Evolutionary conservation across 2,888 invertebrate genomes (phyloP).

Genomic region (Sylvicola fuscatus): DNA sequence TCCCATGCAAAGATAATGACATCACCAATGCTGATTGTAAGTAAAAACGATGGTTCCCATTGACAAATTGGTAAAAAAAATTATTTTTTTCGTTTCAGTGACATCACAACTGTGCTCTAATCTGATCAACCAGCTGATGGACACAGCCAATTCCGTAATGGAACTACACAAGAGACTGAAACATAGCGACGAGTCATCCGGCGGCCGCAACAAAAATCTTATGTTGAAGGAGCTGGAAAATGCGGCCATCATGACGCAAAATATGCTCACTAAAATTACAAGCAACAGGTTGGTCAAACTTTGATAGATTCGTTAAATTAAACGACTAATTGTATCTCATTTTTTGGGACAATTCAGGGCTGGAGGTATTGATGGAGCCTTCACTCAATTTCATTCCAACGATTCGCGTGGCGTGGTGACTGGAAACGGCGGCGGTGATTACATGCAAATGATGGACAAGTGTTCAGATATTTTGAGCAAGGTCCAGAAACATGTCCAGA

Average conservation of each 20-base stretch:
- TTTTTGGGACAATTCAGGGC: not conserved
- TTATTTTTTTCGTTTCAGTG: constrained; percentile 23
- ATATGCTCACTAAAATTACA: constrained; percentile 25
- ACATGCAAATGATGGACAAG: constrained; percentile 35
- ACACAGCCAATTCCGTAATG: constrained; percentile 24
- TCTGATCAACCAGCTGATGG: constrained; percentile 31
- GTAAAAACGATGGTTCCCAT: constrained; percentile 11
- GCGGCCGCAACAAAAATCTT: constrained; percentile 14
- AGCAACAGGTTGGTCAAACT: constrained; percentile 6
- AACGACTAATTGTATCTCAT: not conserved
- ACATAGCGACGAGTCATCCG: constrained; percentile 18
- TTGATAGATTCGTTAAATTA: not conserved
- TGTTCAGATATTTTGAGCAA: constrained; percentile 39
- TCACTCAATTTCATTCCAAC: constrained; percentile 5
- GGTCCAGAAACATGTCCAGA: constrained; percentile 21
- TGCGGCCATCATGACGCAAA: constrained; percentile 27
- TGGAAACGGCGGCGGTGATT: constrained; percentile 24
- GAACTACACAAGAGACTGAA: constrained; percentile 24
- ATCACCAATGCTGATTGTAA: constrained; percentile 30
- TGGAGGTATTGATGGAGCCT: not conserved
- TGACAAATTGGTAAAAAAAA: constrained; percentile 1
- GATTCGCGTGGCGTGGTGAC: constrained; percentile 9
- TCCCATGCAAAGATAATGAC: constrained; percentile 26
- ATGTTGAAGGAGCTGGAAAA: constrained; percentile 26
- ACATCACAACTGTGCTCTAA: constrained; percentile 39